phyloP scores from a whole-genome alignment of 2,888 invertebrate species.

The Stenoptilia bipunctidactyla region DNA sequence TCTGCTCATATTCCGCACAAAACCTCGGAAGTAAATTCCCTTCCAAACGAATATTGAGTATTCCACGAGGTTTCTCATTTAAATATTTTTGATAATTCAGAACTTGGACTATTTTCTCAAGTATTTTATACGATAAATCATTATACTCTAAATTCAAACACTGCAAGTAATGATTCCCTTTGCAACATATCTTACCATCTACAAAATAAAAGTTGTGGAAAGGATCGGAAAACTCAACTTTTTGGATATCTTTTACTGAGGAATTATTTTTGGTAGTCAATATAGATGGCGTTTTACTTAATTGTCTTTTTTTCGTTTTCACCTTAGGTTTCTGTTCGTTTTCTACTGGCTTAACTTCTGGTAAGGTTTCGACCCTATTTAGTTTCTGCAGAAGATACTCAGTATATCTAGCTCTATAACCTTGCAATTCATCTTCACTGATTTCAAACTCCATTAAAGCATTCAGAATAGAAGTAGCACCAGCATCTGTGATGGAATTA shows the following conservation, averaged over 20 bases:
- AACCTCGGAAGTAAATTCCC: constrained; percentile 35
- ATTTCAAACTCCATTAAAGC: constrained; percentile 28
- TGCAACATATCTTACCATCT: constrained; percentile 22
- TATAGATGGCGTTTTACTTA: not conserved
- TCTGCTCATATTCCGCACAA: constrained; percentile 27
- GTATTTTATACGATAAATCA: constrained; percentile 23
- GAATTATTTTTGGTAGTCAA: not conserved
- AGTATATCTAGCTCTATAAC: constrained; percentile 19
- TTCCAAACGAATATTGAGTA: constrained; percentile 33
- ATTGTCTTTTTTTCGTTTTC: not conserved
- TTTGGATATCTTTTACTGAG: constrained; percentile 19
- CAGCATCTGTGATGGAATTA: constrained; percentile 34
- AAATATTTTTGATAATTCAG: constrained; percentile 24
- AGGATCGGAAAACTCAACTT: constrained; percentile 16
- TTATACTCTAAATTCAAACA: constrained; percentile 43
- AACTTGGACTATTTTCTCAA: constrained; percentile 28
- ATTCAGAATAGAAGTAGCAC: constrained; percentile 24
- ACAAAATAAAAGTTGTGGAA: constrained; percentile 27
- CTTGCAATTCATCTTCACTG: constrained; percentile 24
- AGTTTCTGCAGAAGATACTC: too few relatives aligned
- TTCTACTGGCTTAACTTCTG: not conserved
- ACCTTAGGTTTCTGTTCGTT: not conserved
- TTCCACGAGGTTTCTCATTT: constrained; percentile 29
- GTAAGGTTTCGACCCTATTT: constrained; percentile 16
- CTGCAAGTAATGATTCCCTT: constrained; percentile 33